Percentiles rank a stretch among this genome's conserved stretches.
Evolutionary conservation across 1,140 invertebrate species (phyloP).

Genomic region (Drosophila pruinosa): DNA sequence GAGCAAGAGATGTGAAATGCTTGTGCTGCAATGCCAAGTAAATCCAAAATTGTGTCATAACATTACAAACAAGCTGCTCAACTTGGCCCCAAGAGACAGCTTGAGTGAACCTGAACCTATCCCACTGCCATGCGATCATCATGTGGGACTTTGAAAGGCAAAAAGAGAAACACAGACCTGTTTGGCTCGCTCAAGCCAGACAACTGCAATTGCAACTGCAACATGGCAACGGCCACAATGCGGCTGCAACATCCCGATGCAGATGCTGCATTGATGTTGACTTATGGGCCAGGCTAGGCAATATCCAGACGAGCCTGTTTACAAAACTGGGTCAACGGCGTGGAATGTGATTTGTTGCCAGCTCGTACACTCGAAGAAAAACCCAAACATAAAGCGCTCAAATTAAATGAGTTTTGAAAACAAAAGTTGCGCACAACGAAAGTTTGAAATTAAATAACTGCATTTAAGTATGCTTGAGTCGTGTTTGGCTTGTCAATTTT

Average conservation of each 20-base stretch:
- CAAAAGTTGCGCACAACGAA: background rate
- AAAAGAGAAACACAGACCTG: constrained; percentile 48
- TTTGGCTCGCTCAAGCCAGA: constrained; percentile 37
- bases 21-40: constrained; percentile 18
- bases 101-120: constrained; percentile 70
- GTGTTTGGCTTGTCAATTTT: too few species aligned
- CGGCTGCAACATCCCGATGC: constrained; percentile 22
- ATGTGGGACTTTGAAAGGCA: constrained; percentile 24
- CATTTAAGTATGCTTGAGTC: too few species aligned
- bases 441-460: too few species aligned
- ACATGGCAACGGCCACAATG: constrained; percentile 42
- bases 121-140: constrained; percentile 43
- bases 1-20: background rate
- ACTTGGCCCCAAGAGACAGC: constrained; percentile 33
- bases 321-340: constrained; percentile 59
- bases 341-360: constrained; percentile 69
- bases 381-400: background rate
- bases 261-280: constrained; percentile 50
- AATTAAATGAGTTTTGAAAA: background rate
- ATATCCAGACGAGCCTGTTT: constrained; percentile 68
- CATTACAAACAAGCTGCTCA: constrained; percentile 61
- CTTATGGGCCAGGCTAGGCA: constrained; percentile 52
- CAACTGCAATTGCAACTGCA: constrained; percentile 1
- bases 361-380: constrained; percentile 19
- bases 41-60: constrained; percentile 71